These are phyloP conservation scores for Hypotaenidia philippensis DNA, from an alignment of 2,797 vertebrate species.

Conservation along the genomic window DNA sequence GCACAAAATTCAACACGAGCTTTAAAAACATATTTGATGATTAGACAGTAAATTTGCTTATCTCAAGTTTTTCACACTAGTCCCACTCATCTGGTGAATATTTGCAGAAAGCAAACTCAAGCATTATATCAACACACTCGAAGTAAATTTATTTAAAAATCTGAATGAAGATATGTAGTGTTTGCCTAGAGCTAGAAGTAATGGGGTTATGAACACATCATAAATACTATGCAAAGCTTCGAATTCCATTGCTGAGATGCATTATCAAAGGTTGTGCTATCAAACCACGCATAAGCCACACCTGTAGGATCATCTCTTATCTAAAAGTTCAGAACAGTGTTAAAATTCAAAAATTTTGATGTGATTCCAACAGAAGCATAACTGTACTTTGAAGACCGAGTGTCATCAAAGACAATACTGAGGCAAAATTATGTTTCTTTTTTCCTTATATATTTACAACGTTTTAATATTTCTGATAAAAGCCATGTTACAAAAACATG, in stretches of 20 bases:
- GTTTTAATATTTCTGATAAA: not conserved
- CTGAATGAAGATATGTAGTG: slow-evolving; percentile 8
- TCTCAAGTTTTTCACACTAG: slow-evolving; percentile 33
- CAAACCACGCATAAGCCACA: slow-evolving; percentile 14
- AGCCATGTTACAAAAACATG: not conserved
- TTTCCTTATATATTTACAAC: not conserved
- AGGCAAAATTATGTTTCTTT: not conserved
- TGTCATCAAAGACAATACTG: not conserved
- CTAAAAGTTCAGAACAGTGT: slow-evolving; percentile 5
- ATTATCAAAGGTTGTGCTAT: slow-evolving; percentile 13
- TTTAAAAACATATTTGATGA: slow-evolving; percentile 26
- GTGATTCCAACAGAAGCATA: not conserved
- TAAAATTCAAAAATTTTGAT: slow-evolving; percentile 19
- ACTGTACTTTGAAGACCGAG: not conserved
- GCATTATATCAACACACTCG: slow-evolving; percentile 29
- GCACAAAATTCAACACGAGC: not conserved
- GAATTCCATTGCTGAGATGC: slow-evolving; percentile 59
- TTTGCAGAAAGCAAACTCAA: slow-evolving; percentile 48
- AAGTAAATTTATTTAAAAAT: slow-evolving; percentile 60
- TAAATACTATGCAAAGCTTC: slow-evolving; percentile 76
- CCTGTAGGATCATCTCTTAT: slow-evolving; percentile 6
- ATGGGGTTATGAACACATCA: slow-evolving; percentile 57
- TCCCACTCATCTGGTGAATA: slow-evolving; percentile 26
- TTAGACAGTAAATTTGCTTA: slow-evolving; percentile 46
- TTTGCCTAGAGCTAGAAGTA: slow-evolving; percentile 34